Evolutionary conservation across 1,140 invertebrate genomes (phyloP), one percentile per base, ranked within the genome.

Genomic region (Anagrus nilaparvatae): DNA sequence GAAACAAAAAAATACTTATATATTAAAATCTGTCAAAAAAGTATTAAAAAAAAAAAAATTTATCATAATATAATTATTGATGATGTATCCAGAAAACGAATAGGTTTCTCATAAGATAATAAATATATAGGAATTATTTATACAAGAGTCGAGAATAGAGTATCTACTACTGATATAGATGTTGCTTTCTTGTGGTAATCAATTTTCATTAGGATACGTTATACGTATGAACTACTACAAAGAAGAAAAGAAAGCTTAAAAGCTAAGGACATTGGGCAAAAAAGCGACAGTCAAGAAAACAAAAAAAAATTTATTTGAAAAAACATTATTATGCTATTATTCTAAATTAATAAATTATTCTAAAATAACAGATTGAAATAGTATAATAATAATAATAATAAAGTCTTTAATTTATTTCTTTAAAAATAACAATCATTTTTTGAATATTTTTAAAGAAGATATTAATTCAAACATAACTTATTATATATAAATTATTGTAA

Each of bases 81-180:
- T 13, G 3, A 17, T 13, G 10, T 40, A 16, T 14, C 17, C 10
- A n/a, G 13, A 29, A 14, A 8, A 31, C 14, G 18, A 31, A 6
- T 12, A 40, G 1, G 27, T 23, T 28, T 5, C 19, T 4, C 8
- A 31, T 18, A 13, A 34, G 23, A 6, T 10, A 14, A 21, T n/a
- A 33, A 30, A 23, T 14, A 27, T 13, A 33, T 27, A 38, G 23
- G 32, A 13, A 30, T 47, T 10, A 30, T 3, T 2, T 23, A 40
- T 29, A 19, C 30, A 32, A 24, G 32, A 47, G 40, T 41, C 16
- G 44, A 52, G 49, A 49, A 50, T 54, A 50, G 40, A 53, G 50
- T 55, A 59, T 60, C n/a, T n/a, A n/a, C n/a, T n/a, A n/a, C n/a
- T n/a, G 55, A 63, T 61, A 61, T 58, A 61, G 57, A 61, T 63